phyloP scores from a whole-genome alignment of 2,888 invertebrate genomes.

The Caenorhabditis japonica region DNA sequence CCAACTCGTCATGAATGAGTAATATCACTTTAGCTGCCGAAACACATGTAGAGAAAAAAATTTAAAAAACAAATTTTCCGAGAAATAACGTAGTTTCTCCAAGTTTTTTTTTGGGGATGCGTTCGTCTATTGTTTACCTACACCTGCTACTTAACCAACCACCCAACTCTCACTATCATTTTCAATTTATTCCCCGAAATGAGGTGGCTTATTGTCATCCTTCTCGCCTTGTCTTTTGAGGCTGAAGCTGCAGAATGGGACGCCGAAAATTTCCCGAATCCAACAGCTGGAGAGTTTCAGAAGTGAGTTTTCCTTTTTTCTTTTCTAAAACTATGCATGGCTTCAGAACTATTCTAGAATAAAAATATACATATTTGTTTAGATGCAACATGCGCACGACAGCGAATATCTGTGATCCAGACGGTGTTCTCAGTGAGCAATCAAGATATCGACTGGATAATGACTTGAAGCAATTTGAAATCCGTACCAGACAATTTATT shows the following conservation, averaged over 20 bases:
- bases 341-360: too few species aligned
- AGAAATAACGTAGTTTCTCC: too few species aligned
- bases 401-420: slow-evolving; percentile 74
- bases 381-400: slow-evolving; percentile 67
- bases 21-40: too few species aligned
- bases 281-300: slow-evolving; percentile 65
- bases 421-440: slow-evolving; percentile 67
- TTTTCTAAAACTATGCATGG: too few species aligned
- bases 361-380: too few species aligned
- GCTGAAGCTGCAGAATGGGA: slow-evolving; percentile 65
- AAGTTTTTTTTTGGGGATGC: too few species aligned
- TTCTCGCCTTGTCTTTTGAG: slow-evolving; percentile 20
- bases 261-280: slow-evolving; percentile 71
- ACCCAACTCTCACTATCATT: background rate
- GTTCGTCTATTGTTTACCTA: too few species aligned
- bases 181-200: slow-evolving; percentile 28
- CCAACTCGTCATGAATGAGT: too few species aligned
- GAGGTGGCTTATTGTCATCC: slow-evolving; percentile 44
- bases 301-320: slow-evolving; percentile 31
- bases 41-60: too few species aligned
- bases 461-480: slow-evolving; percentile 70
- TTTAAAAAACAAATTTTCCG: too few species aligned
- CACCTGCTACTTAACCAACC: too few species aligned
- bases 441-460: slow-evolving; percentile 72
- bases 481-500: slow-evolving; percentile 68